Evolutionary conservation across 1,140 invertebrate species (phyloP).

Genomic region (Bicyclus anynana): DNA sequence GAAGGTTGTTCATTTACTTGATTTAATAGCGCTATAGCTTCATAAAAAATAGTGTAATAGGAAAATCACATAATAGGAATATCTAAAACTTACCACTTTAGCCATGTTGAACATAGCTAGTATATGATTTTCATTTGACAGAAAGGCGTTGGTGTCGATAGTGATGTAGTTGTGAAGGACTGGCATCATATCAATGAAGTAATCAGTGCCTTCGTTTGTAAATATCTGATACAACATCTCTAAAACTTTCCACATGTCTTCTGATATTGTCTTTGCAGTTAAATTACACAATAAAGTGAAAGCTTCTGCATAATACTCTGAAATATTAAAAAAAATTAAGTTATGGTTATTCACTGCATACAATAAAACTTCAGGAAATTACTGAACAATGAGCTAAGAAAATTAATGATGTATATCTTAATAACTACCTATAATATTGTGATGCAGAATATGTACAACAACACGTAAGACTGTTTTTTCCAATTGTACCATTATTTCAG

Average conservation of each 20-base stretch:
- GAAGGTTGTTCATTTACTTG: too few relatives aligned
- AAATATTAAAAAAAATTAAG: too few relatives aligned
- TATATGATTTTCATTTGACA: constrained; percentile 93
- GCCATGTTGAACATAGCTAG: constrained; percentile 97
- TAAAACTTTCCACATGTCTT: constrained; percentile 97
- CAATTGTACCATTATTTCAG: constrained; percentile 91
- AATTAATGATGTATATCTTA: too few relatives aligned
- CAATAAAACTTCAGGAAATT: too few relatives aligned
- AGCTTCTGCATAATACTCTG: constrained; percentile 98
- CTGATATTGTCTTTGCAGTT: constrained; percentile 91
- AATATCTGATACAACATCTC: constrained; percentile 88
- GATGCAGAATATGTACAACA: constrained; percentile 91
- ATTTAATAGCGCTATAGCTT: too few relatives aligned
- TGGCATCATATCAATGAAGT: constrained; percentile 99
- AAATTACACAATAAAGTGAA: constrained; percentile 95
- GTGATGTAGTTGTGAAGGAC: constrained; percentile 98
- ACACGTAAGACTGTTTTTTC: constrained; percentile 97
- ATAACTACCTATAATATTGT: constrained; percentile 86
- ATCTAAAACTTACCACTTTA: constrained; percentile 84
- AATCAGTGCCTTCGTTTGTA: constrained; percentile 96
- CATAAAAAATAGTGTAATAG: too few relatives aligned
- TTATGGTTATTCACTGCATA: too few relatives aligned
- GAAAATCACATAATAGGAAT: neutral
- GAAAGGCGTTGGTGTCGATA: constrained; percentile 94
- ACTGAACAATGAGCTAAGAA: too few relatives aligned